Conservation (phyloP, 2,888 invertebrate genomes). For the Baronia brevicornis region DNA sequence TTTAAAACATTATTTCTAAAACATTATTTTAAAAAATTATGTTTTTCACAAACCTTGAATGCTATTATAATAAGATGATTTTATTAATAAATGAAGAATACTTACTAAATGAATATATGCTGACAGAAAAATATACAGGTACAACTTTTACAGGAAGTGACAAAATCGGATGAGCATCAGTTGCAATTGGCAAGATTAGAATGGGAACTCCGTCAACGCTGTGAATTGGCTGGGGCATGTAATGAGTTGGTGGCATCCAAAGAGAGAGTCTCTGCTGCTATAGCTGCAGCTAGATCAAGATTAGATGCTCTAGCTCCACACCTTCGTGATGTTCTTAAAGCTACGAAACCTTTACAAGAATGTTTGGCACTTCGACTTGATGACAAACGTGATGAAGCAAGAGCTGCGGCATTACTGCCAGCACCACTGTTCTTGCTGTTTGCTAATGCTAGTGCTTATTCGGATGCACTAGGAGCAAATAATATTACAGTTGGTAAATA, state of each 20-base stretch:
- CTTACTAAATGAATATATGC: no score
- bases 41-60: no score
- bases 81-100: no score
- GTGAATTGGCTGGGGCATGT: conserved; percentile 85
- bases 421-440: conserved; percentile 90
- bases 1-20: no score
- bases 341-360: conserved; percentile 92
- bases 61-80: no score
- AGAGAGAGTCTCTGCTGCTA: conserved; percentile 83
- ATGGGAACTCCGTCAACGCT: conserved; percentile 93
- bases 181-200: conserved; percentile 89
- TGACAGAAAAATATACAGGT: no score
- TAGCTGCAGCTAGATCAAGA: conserved; percentile 83
- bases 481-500: conserved; percentile 57
- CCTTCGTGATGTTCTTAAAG: conserved; percentile 75
- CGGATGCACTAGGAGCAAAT: conserved; percentile 81
- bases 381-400: conserved; percentile 85
- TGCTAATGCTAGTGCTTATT: conserved; percentile 88
- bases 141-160: conserved; percentile 72
- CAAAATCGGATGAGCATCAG: conserved; percentile 84
- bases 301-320: conserved; percentile 89
- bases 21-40: no score
- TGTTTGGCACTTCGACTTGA: conserved; percentile 88
- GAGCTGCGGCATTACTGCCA: conserved; percentile 84
- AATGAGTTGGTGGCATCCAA: conserved; percentile 85